These are phyloP conservation scores for Ammodytes marinus DNA, from an alignment of 2,113 vertebrate genomes.

Conservation along the genomic window DNA sequence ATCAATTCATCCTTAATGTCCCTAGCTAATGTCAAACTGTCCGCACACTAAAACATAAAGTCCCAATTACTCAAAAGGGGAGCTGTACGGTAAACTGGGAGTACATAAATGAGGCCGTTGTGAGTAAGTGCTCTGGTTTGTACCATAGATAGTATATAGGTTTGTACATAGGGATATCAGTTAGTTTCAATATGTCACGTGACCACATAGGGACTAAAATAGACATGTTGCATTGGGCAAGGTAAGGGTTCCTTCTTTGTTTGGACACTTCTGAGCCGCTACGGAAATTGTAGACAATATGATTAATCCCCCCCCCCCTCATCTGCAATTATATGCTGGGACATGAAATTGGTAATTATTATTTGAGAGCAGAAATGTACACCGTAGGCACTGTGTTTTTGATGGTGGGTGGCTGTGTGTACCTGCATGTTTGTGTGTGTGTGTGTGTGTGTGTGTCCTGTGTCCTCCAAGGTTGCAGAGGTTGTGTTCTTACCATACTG, in stretches of 20 bases:
- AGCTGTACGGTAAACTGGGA: constrained; percentile 39
- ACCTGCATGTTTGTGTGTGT: neutral
- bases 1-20: constrained; percentile 54
- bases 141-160: too few species aligned
- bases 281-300: constrained; percentile 65
- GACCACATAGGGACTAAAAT: constrained; percentile 22
- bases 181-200: neutral
- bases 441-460: constrained; percentile 17
- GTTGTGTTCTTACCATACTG: constrained; percentile 24
- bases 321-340: constrained; percentile 64
- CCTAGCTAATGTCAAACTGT: constrained; percentile 57
- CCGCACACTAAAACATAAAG: constrained; percentile 33
- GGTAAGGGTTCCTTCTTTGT: constrained; percentile 27
- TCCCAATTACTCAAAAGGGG: constrained; percentile 34
- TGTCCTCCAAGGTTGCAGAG: constrained; percentile 13
- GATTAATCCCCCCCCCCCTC: constrained; percentile 58
- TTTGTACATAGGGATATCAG: constrained; percentile 30
- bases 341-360: constrained; percentile 67
- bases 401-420: neutral
- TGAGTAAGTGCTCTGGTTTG: constrained; percentile 8
- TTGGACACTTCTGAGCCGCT: constrained; percentile 52
- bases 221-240: neutral
- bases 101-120: constrained; percentile 37
- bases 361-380: constrained; percentile 54
- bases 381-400: neutral